Percentiles rank a stretch among this genome's conserved stretches.
These are phyloP conservation scores for rabbit (Oryctolagus cuniculus) DNA, from an alignment of 2,113 vertebrate genomes.

Conservation along the genomic window DNA sequence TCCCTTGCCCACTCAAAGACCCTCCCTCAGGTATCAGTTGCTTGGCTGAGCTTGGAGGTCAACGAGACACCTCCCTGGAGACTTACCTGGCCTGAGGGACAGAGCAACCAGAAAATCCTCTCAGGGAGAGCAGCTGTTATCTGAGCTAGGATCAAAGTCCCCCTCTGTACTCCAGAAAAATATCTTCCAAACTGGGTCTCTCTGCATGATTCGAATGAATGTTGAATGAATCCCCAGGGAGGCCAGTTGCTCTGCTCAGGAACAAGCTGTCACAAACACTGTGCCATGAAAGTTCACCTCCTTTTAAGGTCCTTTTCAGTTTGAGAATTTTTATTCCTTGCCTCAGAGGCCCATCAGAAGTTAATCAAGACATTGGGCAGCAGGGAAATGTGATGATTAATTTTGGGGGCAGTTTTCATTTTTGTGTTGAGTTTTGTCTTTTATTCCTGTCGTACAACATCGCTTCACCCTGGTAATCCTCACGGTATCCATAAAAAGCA, in stretches of 20 bases:
- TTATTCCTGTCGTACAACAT: background rate
- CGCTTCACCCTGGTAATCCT: constrained; percentile 4
- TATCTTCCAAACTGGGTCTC: constrained; percentile 88
- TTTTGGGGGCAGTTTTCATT: constrained; percentile 36
- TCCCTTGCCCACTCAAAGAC: constrained; percentile 91
- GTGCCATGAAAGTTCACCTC: constrained; percentile 83
- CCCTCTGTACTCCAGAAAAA: constrained; percentile 90
- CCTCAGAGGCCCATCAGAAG: constrained; percentile 75
- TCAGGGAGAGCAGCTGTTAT: constrained; percentile 92
- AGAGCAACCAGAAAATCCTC: constrained; percentile 88
- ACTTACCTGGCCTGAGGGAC: constrained; percentile 89
- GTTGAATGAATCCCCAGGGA: constrained; percentile 90
- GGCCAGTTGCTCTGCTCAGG: constrained; percentile 89
- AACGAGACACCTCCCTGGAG: constrained; percentile 95
- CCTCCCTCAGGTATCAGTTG: constrained; percentile 94
- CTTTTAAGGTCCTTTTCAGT: constrained; percentile 81
- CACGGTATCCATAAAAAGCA: background rate
- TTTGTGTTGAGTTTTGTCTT: background rate
- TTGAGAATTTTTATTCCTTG: constrained; percentile 77
- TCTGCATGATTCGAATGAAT: constrained; percentile 90
- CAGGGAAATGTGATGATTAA: constrained; percentile 28
- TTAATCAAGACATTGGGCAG: constrained; percentile 58
- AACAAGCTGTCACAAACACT: constrained; percentile 87
- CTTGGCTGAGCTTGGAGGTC: constrained; percentile 93
- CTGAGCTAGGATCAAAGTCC: constrained; percentile 95